Percentiles rank a stretch among this genome's conserved stretches.
Evolutionary conservation across 2,113 vertebrate genomes (phyloP).

Genomic region (Rhagologus leucostigma): DNA sequence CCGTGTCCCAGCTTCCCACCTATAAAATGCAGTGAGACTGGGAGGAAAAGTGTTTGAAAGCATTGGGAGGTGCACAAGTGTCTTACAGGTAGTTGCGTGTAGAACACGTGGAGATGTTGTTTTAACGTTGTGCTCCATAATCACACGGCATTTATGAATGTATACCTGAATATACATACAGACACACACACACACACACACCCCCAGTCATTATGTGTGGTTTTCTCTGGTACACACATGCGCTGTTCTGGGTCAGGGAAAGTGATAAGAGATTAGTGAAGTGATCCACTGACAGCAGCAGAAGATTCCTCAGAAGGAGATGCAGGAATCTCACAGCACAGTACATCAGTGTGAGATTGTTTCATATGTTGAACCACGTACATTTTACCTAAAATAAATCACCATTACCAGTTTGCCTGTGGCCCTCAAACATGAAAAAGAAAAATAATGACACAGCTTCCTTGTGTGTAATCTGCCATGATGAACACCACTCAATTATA

Average conservation of each 20-base stretch:
- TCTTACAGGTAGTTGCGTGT: accelerated
- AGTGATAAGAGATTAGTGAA: accelerated
- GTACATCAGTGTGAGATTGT: accelerated
- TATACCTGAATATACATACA: neutral
- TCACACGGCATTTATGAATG: neutral
- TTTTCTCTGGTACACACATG: neutral
- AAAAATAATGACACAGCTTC: neutral
- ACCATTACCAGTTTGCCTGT: neutral
- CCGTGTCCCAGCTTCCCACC: neutral
- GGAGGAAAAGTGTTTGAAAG: neutral
- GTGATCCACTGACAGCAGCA: neutral
- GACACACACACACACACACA: no score
- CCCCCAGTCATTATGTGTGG: accelerated
- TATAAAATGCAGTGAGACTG: neutral
- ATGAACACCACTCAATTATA: neutral
- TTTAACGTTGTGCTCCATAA: neutral
- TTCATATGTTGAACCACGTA: neutral
- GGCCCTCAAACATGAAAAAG: neutral
- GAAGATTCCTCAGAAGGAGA: neutral
- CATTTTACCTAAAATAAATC: neutral
- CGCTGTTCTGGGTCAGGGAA: neutral
- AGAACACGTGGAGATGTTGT: neutral
- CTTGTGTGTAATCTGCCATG: neutral
- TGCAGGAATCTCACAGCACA: neutral
- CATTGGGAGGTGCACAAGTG: neutral